Conservation (phyloP, 2,888 invertebrate genomes). For the Pelosia muscerda region DNA sequence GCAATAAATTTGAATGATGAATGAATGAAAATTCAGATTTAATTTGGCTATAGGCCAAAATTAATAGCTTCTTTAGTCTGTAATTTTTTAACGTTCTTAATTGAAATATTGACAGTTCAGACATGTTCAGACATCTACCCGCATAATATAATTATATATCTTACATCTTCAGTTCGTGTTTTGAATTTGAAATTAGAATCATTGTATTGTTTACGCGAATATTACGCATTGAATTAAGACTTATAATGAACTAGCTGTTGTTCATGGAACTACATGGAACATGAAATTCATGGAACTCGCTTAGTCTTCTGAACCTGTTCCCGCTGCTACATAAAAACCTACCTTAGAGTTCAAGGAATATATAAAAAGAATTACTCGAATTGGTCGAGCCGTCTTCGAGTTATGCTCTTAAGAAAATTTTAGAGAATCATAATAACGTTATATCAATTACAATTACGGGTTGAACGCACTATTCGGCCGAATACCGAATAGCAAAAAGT, state of each 20-base stretch:
- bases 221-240: neutral
- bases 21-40: conserved; percentile 1
- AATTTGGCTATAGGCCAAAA: neutral
- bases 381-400: too few species aligned
- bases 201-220: neutral
- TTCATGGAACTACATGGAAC: too few species aligned
- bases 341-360: too few species aligned
- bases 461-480: neutral
- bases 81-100: neutral
- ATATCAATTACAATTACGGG: too few species aligned
- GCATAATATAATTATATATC: neutral
- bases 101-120: neutral
- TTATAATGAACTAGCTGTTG: too few species aligned
- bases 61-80: neutral
- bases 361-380: too few species aligned
- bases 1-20: neutral
- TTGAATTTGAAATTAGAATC: conserved; percentile 1
- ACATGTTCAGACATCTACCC: neutral
- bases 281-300: too few species aligned
- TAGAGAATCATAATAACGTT: neutral
- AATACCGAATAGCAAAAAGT: too few species aligned
- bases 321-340: too few species aligned
- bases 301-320: too few species aligned
- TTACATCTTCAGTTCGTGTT: neutral
- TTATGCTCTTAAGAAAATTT: neutral